Evolutionary conservation across 2,888 invertebrate species (phyloP).

Genomic region (Parnassius apollo): DNA sequence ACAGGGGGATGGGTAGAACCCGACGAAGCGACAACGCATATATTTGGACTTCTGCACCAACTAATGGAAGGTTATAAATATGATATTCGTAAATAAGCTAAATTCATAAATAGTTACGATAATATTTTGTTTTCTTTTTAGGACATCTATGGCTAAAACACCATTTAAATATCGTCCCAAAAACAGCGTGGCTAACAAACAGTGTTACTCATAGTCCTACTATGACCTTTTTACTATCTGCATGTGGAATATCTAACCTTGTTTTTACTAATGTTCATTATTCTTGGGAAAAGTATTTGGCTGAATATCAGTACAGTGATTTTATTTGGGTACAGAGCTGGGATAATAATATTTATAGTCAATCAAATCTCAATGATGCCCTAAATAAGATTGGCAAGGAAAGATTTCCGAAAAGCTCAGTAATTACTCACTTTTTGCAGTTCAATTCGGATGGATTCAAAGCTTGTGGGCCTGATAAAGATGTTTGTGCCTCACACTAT

Average conservation of each 20-base stretch:
- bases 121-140: slow-evolving; percentile 53
- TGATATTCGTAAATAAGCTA: neutral
- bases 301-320: slow-evolving; percentile 91
- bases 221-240: slow-evolving; percentile 91
- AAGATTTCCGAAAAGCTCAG: slow-evolving; percentile 55
- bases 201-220: slow-evolving; percentile 97
- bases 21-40: slow-evolving; percentile 93
- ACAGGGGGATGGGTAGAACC: slow-evolving; percentile 98
- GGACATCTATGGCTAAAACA: slow-evolving; percentile 94
- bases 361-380: slow-evolving; percentile 52
- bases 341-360: slow-evolving; percentile 68
- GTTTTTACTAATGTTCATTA: slow-evolving; percentile 95
- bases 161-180: slow-evolving; percentile 89
- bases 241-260: slow-evolving; percentile 89
- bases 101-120: slow-evolving; percentile 8
- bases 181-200: slow-evolving; percentile 94
- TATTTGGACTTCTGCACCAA: slow-evolving; percentile 94
- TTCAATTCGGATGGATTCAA: slow-evolving; percentile 63
- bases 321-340: slow-evolving; percentile 96
- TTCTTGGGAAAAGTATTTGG: slow-evolving; percentile 96
- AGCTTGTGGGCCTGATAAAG: slow-evolving; percentile 61
- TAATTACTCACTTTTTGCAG: slow-evolving; percentile 61
- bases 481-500: slow-evolving; percentile 51
- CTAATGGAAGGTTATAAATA: slow-evolving; percentile 87
- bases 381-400: slow-evolving; percentile 58